Conservation (phyloP, 2,888 invertebrate species). For the Uropetala carovei region DNA sequence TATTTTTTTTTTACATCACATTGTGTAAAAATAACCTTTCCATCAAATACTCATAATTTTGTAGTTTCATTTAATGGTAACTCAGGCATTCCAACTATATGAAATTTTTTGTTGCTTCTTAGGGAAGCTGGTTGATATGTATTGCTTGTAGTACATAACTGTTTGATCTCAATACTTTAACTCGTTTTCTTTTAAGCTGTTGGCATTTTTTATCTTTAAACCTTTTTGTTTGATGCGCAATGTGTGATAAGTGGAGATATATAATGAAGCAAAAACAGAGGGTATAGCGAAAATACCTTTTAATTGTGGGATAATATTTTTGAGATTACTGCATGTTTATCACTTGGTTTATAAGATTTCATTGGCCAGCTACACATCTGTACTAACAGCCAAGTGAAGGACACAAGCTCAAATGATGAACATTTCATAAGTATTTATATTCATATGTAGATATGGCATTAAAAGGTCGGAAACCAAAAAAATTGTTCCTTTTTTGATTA, state of each 20-base stretch:
- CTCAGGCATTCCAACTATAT: constrained; percentile 23
- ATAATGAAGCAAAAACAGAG: constrained; percentile 56
- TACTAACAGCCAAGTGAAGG: constrained; percentile 57
- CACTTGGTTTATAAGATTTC: constrained; percentile 56
- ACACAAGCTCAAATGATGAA: constrained; percentile 64
- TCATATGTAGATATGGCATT: constrained; percentile 64
- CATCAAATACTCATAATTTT: constrained; percentile 22
- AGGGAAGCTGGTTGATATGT: constrained; percentile 36
- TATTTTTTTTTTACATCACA: constrained; percentile 47
- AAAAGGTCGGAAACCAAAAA: constrained; percentile 52
- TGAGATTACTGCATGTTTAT: constrained; percentile 62
- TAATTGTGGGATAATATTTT: constrained; percentile 55
- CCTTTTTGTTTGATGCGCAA: constrained; percentile 45
- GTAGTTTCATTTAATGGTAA: neutral
- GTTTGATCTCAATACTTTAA: constrained; percentile 51
- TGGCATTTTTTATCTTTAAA: constrained; percentile 46
- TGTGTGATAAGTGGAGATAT: constrained; percentile 59
- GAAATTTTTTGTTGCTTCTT: constrained; percentile 10
- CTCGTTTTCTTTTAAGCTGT: constrained; percentile 49
- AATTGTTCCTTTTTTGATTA: constrained; percentile 62
- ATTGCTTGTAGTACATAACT: constrained; percentile 48
- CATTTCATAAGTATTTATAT: constrained; percentile 63
- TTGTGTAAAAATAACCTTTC: constrained; percentile 52
- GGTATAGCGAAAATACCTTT: constrained; percentile 43
- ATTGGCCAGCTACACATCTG: constrained; percentile 26